Percentiles rank a stretch among this genome's conserved stretches.
Evolutionary conservation across 64 coral and sea anemone species (phyloP).

Genomic region (Porites australiensis): DNA sequence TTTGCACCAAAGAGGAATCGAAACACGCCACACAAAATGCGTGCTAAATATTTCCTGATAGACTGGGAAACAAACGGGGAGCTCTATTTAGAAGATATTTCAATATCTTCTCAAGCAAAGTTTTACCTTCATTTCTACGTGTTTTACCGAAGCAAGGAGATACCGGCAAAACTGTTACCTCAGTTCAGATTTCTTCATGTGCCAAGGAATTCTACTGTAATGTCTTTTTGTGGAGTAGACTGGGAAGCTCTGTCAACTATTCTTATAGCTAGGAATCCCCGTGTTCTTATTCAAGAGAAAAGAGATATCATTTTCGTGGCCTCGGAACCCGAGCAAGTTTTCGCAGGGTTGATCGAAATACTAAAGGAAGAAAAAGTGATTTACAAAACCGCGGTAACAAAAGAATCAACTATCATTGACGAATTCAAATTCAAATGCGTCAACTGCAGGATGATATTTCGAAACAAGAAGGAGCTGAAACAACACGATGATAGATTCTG

Average conservation of each 20-base stretch:
- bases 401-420: conserved; percentile 66
- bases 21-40: background rate
- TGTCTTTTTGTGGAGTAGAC: conserved; percentile 45
- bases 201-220: conserved; percentile 57
- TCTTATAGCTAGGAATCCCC: conserved; percentile 32
- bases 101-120: conserved; percentile 70
- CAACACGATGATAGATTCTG: conserved; percentile 80
- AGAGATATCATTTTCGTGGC: conserved; percentile 82
- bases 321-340: conserved; percentile 36
- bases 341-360: conserved; percentile 56
- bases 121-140: conserved; percentile 78
- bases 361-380: conserved; percentile 15
- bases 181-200: conserved; percentile 79
- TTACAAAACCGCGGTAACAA: conserved; percentile 37
- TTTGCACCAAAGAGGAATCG: background rate
- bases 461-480: conserved; percentile 42
- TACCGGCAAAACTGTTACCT: conserved; percentile 80
- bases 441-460: conserved; percentile 75
- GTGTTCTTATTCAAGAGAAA: conserved; percentile 41
- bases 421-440: conserved; percentile 79
- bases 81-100: conserved; percentile 68
- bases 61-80: conserved; percentile 88
- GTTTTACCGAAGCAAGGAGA: conserved; percentile 75
- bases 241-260: conserved; percentile 65
- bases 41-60: conserved; percentile 55